phyloP scores from a whole-genome alignment of 92 coral and sea anemone genomes.

The Parazoanthus darwini region DNA sequence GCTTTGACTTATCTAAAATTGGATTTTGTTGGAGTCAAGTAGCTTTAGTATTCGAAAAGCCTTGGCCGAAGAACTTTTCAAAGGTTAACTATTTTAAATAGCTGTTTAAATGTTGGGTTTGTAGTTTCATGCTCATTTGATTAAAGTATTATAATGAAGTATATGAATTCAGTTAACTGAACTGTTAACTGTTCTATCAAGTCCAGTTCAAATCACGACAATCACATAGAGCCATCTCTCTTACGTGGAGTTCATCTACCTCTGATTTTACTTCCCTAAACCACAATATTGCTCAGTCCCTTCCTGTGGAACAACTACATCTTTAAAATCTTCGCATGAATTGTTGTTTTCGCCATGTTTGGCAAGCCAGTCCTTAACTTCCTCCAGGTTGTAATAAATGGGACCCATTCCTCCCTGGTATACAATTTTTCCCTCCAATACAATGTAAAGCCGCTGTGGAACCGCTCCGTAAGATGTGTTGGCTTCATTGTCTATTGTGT shows the following conservation, averaged over 20 bases:
- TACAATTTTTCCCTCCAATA: constrained; percentile 59
- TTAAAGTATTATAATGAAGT: too few species aligned
- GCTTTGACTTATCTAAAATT: too few species aligned
- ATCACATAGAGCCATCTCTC: not conserved
- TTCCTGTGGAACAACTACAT: not conserved
- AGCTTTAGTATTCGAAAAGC: too few species aligned
- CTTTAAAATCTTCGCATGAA: not conserved
- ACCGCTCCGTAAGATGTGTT: constrained; percentile 68
- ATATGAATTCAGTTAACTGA: too few species aligned
- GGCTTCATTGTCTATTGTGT: constrained; percentile 70
- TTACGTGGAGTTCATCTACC: not conserved
- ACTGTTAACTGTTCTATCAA: too few species aligned
- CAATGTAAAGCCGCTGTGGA: constrained; percentile 78
- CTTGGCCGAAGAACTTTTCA: too few species aligned
- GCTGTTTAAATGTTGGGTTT: not conserved
- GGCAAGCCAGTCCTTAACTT: constrained; percentile 67
- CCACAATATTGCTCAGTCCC: not conserved
- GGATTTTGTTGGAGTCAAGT: too few species aligned
- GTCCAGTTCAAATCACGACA: not conserved
- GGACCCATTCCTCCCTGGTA: constrained; percentile 91
- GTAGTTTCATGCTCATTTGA: not conserved
- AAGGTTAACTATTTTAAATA: too few species aligned
- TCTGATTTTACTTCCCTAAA: not conserved
- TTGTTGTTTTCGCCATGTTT: constrained; percentile 21
- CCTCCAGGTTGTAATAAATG: constrained; percentile 56